phyloP scores from a whole-genome alignment of 2,888 invertebrate species.

The Campoletis raptor region DNA sequence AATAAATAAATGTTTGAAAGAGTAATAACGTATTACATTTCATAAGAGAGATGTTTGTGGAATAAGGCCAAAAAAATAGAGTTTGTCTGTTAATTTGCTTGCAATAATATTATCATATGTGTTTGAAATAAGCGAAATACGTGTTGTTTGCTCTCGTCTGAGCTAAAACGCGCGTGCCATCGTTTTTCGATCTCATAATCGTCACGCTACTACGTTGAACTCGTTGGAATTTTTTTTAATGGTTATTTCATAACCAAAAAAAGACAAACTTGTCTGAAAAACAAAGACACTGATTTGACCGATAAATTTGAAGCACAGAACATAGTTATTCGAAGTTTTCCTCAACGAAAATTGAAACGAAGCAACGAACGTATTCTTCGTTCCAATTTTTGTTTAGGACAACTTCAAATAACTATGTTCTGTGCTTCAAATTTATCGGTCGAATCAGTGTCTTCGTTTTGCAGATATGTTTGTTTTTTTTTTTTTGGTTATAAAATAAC shows the following conservation, averaged over 20 bases:
- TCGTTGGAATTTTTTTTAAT: not conserved
- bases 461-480: not conserved
- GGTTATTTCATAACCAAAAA: not conserved
- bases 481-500: not conserved
- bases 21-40: not conserved
- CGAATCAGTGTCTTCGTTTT: not conserved
- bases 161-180: constrained; percentile 5
- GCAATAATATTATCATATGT: not conserved
- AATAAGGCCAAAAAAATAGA: not conserved
- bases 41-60: not conserved
- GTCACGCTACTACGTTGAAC: not conserved
- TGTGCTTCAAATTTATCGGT: not conserved
- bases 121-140: not conserved
- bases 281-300: not conserved
- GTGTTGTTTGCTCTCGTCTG: not conserved
- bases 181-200: not conserved
- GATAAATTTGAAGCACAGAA: not conserved
- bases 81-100: constrained; percentile 1
- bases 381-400: no score
- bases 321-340: not conserved
- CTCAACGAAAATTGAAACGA: no score
- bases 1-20: not conserved
- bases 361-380: no score
- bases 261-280: not conserved
- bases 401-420: not conserved